Percentiles rank a stretch among this genome's conserved stretches.
These are phyloP conservation scores for Eciton burchellii DNA, from an alignment of 1,140 invertebrate genomes.

Conservation along the genomic window DNA sequence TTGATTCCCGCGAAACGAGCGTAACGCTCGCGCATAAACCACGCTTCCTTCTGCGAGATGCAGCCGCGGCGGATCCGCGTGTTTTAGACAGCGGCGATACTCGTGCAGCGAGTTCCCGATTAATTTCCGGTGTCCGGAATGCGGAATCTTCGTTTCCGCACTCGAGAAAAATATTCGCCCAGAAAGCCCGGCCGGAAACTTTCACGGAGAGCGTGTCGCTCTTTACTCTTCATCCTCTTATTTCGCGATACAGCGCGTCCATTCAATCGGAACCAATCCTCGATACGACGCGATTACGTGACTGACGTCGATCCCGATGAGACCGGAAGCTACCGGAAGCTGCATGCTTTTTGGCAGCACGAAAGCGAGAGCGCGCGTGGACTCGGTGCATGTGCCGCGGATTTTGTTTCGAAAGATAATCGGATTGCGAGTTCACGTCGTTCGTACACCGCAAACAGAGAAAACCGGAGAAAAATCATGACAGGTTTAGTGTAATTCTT, in stretches of 20 bases:
- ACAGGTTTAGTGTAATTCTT: too few species aligned
- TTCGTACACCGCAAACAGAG: too few species aligned
- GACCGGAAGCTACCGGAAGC: too few species aligned
- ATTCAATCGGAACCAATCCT: constrained; percentile 14
- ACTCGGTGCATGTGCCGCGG: constrained; percentile 36
- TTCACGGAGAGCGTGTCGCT: neutral
- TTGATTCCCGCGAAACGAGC: constrained; percentile 40
- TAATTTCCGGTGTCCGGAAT: constrained; percentile 20
- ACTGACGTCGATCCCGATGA: constrained; percentile 39
- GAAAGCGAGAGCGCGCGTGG: constrained; percentile 34
- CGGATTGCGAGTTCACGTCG: too few species aligned
- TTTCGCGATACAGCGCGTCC: constrained; percentile 9
- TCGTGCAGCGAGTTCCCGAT: constrained; percentile 8
- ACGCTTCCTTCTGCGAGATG: neutral
- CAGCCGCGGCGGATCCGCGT: constrained; percentile 1
- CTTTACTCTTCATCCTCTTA: constrained; percentile 34
- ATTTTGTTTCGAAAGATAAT: too few species aligned
- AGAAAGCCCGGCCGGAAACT: constrained; percentile 4
- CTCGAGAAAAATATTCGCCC: constrained; percentile 2
- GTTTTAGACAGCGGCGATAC: neutral
- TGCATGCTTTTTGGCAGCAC: too few species aligned
- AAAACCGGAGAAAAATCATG: too few species aligned
- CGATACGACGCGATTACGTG: constrained; percentile 26
- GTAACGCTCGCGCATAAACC: neutral
- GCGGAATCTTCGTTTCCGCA: neutral